Evolutionary conservation across 1,140 invertebrate genomes (phyloP).

Genomic region (Drosophila arawakana): DNA sequence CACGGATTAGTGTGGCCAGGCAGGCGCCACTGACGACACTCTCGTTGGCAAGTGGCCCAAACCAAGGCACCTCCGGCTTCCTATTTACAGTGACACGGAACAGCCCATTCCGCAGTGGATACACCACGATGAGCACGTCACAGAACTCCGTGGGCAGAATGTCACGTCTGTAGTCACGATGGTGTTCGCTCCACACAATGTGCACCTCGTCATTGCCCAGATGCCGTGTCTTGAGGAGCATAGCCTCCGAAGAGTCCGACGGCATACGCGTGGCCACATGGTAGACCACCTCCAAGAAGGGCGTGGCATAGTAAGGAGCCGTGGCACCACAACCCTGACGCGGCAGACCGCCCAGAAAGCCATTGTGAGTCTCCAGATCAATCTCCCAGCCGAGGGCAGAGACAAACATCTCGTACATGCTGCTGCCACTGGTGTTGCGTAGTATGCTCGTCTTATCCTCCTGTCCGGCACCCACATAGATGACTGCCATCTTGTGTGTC

Average conservation of each 20-base stretch:
- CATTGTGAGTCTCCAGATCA: slow-evolving; percentile 97
- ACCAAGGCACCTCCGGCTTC: slow-evolving; percentile 95
- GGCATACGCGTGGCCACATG: slow-evolving; percentile 99
- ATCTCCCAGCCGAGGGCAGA: slow-evolving; percentile 98
- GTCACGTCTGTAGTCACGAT: slow-evolving; percentile 96
- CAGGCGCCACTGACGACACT: slow-evolving; percentile 93
- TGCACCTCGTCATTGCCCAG: slow-evolving; percentile 99
- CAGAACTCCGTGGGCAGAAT: slow-evolving; percentile 99
- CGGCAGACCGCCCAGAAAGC: slow-evolving; percentile 97
- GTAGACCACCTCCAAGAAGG: slow-evolving; percentile 95
- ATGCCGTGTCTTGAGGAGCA: slow-evolving; percentile 97
- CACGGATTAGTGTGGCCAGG: slow-evolving; percentile 94
- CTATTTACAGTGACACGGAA: slow-evolving; percentile 93
- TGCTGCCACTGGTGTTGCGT: slow-evolving; percentile 92
- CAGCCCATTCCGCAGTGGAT: slow-evolving; percentile 93
- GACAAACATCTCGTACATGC: slow-evolving; percentile 97
- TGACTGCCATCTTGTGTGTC: slow-evolving; percentile 99
- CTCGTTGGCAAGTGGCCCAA: slow-evolving; percentile 98
- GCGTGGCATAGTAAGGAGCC: slow-evolving; percentile 98
- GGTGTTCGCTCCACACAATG: slow-evolving; percentile 99
- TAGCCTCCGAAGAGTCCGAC: slow-evolving; percentile 92
- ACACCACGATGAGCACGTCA: slow-evolving; percentile 98
- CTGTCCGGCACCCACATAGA: slow-evolving; percentile 98
- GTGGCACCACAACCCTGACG: slow-evolving; percentile 96
- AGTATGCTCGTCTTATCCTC: slow-evolving; percentile 98